Conservation (phyloP, 2,888 invertebrate genomes). For the Colostygia pectinataria region DNA sequence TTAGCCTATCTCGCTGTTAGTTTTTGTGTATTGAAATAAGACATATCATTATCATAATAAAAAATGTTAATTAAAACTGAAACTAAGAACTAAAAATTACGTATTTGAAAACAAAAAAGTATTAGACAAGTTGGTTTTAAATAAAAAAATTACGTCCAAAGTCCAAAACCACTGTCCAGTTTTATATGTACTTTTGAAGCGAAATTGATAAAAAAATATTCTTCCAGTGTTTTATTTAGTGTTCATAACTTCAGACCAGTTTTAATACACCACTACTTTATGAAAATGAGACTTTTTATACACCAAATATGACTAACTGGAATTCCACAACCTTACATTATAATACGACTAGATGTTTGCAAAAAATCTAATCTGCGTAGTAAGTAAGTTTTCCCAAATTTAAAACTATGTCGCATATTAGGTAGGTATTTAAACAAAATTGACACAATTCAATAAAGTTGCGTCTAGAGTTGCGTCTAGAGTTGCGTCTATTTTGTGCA, state of each 20-base stretch:
- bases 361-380: neutral
- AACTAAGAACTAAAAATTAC: neutral
- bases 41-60: slow-evolving; percentile 61
- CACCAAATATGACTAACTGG: slow-evolving; percentile 16
- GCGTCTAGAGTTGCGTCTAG: neutral
- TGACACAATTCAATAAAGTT: neutral
- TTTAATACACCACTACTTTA: neutral
- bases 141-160: too few species aligned
- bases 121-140: too few species aligned
- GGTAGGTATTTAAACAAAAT: slow-evolving; percentile 1
- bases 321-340: slow-evolving; percentile 12
- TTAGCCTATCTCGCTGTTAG: slow-evolving; percentile 1
- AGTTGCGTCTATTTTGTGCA: slow-evolving; percentile 1
- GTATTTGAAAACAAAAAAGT: too few species aligned
- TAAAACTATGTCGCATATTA: too few species aligned
- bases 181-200: neutral
- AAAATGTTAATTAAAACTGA: slow-evolving; percentile 12
- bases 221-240: neutral
- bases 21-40: slow-evolving; percentile 41
- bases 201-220: neutral
- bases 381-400: neutral
- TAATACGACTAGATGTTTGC: slow-evolving; percentile 12
- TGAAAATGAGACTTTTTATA: slow-evolving; percentile 34
- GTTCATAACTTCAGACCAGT: slow-evolving; percentile 1
- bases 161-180: too few species aligned